Evolutionary conservation across 1,140 invertebrate species (phyloP).

Genomic region (Drosophila paulistorum): DNA sequence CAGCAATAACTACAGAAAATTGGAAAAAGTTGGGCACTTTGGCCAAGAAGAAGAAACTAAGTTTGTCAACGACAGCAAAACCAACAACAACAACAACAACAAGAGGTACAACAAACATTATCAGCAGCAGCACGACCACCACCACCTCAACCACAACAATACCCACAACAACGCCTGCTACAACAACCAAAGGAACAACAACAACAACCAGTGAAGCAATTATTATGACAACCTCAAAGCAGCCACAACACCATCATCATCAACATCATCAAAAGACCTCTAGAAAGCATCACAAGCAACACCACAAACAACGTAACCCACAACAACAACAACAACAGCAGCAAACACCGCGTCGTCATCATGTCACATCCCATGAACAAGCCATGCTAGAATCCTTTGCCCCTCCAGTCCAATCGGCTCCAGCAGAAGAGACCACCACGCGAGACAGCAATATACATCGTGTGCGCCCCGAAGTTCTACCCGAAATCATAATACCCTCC

Average conservation of each 20-base stretch:
- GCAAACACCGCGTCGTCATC: constrained; percentile 59
- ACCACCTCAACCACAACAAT: constrained; percentile 34
- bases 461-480: constrained; percentile 69
- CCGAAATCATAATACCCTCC: constrained; percentile 73
- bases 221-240: constrained; percentile 17
- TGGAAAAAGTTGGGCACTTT: constrained; percentile 67
- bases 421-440: constrained; percentile 63
- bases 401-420: background rate
- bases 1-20: constrained; percentile 46
- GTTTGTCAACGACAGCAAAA: constrained; percentile 22
- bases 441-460: constrained; percentile 81
- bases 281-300: constrained; percentile 63
- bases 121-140: constrained; percentile 29
- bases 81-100: constrained; percentile 33
- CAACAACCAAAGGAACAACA: constrained; percentile 32
- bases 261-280: constrained; percentile 41
- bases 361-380: constrained; percentile 69
- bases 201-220: constrained; percentile 17
- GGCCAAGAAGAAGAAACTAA: constrained; percentile 41
- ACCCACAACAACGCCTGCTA: constrained; percentile 27
- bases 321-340: constrained; percentile 42
- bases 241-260: constrained; percentile 36
- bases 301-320: constrained; percentile 49
- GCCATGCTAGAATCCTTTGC: constrained; percentile 50
- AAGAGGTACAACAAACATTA: constrained; percentile 20